Percentiles rank a stretch among this genome's conserved stretches.
Conservation (phyloP, 30 jellyfish, hydroid and myxozoan genomes). For the Clytia hemisphaerica region DNA sequence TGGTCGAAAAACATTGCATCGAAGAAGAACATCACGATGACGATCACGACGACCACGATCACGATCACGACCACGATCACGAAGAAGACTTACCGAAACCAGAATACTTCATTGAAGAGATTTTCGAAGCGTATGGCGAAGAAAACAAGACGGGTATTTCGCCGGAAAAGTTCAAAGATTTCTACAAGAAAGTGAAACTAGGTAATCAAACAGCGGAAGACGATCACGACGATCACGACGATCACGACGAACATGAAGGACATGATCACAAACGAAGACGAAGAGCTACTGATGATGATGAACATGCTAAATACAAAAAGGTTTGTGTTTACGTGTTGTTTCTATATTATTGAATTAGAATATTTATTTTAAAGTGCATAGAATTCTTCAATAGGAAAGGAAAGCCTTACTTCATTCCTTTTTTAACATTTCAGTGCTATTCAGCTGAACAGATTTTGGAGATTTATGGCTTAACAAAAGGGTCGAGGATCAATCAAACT, state of each 20-base stretch:
- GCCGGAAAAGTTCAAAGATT: slow-evolving; percentile 46
- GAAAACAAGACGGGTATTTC: slow-evolving; percentile 48
- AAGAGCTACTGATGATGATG: slow-evolving; percentile 9
- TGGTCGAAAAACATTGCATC: slow-evolving; percentile 61
- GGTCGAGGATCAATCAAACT: slow-evolving; percentile 25
- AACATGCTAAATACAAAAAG: background rate
- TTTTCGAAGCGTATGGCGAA: slow-evolving; percentile 63
- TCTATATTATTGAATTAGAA: no score
- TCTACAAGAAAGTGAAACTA: slow-evolving; percentile 50
- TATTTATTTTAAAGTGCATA: background rate
- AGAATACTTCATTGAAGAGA: slow-evolving; percentile 29
- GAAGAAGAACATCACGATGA: no score
- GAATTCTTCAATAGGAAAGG: background rate
- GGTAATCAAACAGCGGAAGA: slow-evolving; percentile 31
- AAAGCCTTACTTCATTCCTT: background rate
- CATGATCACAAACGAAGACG: slow-evolving; percentile 69
- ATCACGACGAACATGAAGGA: background rate
- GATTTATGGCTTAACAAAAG: slow-evolving; percentile 30
- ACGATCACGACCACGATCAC: no score
- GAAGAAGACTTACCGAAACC: slow-evolving; percentile 25
- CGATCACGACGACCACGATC: no score
- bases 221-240: background rate
- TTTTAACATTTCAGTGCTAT: slow-evolving; percentile 53
- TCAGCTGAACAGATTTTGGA: slow-evolving; percentile 54
- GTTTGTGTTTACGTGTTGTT: no score